A percentile compares a stretch with the other conserved stretches of the same genome.
Evolutionary conservation across 1,140 invertebrate genomes (phyloP).

Genomic region (Ceratosolen solmsi): DNA sequence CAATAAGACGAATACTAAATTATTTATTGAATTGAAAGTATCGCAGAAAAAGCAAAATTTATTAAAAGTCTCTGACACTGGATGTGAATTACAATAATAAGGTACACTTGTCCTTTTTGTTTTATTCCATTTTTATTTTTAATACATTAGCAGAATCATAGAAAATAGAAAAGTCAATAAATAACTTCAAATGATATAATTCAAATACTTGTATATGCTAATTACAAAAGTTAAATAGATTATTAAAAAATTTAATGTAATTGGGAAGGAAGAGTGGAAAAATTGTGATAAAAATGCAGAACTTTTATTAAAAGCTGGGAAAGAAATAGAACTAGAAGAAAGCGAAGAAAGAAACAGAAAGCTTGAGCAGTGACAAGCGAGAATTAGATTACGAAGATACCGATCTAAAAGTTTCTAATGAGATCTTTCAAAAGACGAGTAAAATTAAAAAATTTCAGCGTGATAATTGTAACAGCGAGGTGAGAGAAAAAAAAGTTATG

Average conservation of each 20-base stretch:
- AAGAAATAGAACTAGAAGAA: not conserved
- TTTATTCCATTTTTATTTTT: not conserved
- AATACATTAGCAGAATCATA: too few relatives aligned
- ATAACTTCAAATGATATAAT: not conserved
- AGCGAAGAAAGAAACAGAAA: not conserved
- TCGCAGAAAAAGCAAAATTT: too few relatives aligned
- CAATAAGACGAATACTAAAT: too few relatives aligned
- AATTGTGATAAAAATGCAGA: slow-evolving; percentile 5
- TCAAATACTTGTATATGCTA: not conserved
- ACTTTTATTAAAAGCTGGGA: not conserved
- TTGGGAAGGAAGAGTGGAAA: not conserved
- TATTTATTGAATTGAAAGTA: too few relatives aligned
- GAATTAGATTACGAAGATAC: slow-evolving; percentile 5
- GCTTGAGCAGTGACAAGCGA: not conserved
- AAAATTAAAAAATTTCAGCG: not conserved
- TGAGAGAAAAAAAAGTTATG: not conserved
- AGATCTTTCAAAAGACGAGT: not conserved
- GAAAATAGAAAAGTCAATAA: too few relatives aligned
- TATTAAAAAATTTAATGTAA: slow-evolving; percentile 12
- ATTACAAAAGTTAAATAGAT: not conserved
- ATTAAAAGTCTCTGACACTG: too few relatives aligned
- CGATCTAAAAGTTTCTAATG: not conserved
- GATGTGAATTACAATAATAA: too few relatives aligned
- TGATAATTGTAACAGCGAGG: not conserved
- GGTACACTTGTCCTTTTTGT: too few relatives aligned